Evolutionary conservation across 2,113 vertebrate species (phyloP).

Genomic region (Eira barbara): DNA sequence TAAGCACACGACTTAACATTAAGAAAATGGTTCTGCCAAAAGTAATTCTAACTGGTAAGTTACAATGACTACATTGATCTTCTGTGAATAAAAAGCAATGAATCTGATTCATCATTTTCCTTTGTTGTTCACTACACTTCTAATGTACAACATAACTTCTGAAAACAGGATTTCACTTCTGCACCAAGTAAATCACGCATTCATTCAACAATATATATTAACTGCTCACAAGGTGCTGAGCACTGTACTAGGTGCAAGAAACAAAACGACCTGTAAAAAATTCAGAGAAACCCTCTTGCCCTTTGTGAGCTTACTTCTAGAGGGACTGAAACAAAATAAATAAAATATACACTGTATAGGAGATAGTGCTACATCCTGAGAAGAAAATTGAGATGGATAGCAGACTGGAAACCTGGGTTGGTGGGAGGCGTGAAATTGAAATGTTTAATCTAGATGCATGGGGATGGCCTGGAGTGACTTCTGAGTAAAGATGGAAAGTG

Average conservation of each 20-base stretch:
- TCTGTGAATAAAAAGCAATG: not conserved
- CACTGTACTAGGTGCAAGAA: not conserved
- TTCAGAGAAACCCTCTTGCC: not conserved
- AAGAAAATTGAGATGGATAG: not conserved
- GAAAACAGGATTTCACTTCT: not conserved
- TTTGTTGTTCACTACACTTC: not conserved
- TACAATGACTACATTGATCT: not conserved
- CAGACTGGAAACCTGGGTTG: not conserved
- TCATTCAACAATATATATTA: not conserved
- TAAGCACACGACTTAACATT: not conserved
- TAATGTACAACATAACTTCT: not conserved
- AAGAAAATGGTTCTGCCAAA: not conserved
- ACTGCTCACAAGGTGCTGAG: not conserved
- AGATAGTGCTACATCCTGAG: not conserved
- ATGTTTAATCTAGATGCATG: not conserved
- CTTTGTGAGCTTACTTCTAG: not conserved
- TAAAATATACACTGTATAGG: not conserved
- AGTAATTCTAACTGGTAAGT: not conserved
- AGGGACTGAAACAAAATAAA: not conserved
- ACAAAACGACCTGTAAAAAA: not conserved
- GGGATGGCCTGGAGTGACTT: not conserved
- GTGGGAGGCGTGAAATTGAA: rapidly evolving
- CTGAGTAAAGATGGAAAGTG: not conserved
- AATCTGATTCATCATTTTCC: constrained; percentile 4
- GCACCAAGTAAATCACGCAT: not conserved